Evolutionary conservation across 2,888 invertebrate genomes (phyloP).

Genomic region (Brachynemurus nebulosus): DNA sequence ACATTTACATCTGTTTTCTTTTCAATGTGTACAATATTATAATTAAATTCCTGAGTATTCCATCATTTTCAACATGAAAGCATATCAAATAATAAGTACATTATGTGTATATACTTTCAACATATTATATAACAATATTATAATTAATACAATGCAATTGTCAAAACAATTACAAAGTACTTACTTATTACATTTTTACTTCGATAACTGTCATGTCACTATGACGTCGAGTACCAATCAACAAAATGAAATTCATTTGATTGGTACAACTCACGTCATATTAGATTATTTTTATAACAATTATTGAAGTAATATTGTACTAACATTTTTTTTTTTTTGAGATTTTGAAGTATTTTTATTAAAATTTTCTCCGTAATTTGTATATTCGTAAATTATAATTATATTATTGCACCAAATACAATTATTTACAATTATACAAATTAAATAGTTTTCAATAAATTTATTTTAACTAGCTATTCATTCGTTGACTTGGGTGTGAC

Average conservation of each 20-base stretch:
- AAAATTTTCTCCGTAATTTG: no score
- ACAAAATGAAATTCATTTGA: no score
- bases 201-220: no score
- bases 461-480: background rate
- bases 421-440: background rate
- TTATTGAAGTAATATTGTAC: no score
- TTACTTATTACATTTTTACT: background rate
- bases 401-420: background rate
- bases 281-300: no score
- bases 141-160: background rate
- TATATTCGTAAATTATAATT: background rate
- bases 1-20: background rate
- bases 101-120: background rate
- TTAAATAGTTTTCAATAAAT: background rate
- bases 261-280: no score
- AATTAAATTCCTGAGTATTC: background rate
- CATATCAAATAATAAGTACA: background rate
- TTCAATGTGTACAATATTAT: background rate
- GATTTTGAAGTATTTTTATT: background rate
- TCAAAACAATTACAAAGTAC: background rate
- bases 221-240: no score
- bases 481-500: constrained; percentile 28
- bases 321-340: background rate
- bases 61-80: background rate
- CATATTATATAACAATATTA: no score